Percentiles rank a stretch among this genome's conserved stretches.
phyloP scores from a whole-genome alignment of 2,113 vertebrate genomes.

The Saimiri boliviensis region DNA sequence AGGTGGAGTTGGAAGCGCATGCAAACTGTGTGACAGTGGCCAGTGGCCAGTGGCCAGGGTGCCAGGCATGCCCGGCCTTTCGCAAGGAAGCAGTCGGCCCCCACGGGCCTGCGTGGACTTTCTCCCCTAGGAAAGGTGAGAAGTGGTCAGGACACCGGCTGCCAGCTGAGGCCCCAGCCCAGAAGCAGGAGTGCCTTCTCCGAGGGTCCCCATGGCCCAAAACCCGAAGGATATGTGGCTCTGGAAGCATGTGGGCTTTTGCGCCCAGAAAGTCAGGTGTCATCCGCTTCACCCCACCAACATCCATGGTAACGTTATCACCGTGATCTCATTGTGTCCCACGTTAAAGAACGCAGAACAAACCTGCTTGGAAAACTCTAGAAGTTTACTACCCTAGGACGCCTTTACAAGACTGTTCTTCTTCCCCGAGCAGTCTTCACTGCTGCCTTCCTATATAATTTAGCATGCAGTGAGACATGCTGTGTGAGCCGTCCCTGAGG shows the following conservation, averaged over 20 bases:
- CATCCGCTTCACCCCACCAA: background rate
- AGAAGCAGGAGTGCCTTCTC: too few species aligned
- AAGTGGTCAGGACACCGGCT: background rate
- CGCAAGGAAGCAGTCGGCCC: background rate
- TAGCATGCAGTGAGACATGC: too few species aligned
- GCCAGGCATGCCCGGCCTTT: background rate
- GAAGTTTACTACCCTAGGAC: too few species aligned
- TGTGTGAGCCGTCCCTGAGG: too few species aligned
- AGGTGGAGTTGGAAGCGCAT: background rate
- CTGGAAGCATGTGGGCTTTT: background rate
- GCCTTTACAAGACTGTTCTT: background rate
- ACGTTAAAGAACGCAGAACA: background rate
- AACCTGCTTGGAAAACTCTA: background rate
- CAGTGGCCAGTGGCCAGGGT: background rate
- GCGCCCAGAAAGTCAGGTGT: background rate
- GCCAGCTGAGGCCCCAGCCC: background rate
- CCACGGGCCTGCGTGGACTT: background rate
- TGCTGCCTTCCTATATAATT: background rate
- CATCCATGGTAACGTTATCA: background rate
- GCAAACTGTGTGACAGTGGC: background rate
- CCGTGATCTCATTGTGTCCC: too few species aligned
- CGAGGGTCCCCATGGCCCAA: background rate
- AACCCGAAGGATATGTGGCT: background rate
- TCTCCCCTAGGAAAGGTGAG: background rate
- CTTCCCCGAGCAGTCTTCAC: too few species aligned